Base-by-base conservation (phyloP, 2,113 vertebrate genomes). In the Caretta caretta region DNA sequence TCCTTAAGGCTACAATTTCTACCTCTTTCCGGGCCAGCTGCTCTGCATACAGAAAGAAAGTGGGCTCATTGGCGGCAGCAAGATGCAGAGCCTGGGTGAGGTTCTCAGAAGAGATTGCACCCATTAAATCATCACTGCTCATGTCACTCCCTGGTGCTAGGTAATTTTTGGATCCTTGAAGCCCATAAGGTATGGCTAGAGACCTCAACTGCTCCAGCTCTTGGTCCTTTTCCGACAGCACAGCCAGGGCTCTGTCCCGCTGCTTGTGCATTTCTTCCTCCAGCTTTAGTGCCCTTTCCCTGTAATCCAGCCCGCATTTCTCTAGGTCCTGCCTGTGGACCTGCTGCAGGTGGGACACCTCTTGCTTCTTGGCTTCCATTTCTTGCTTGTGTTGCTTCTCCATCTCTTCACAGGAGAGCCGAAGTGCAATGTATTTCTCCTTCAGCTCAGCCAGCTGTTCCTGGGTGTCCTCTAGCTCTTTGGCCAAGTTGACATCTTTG, bases 261-360 rank as follows among this genome's bases (percentile, higher is more conserved):
- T 99, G 99, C 56, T 99, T 99, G 97, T 99, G 99, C n/a, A 99
- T 96, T 97, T 99, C 99, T 51, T 98, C 99, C 96, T 99, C 99
- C 95, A 99, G 97, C 1, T 94, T 98, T 90, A 99, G 96, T 0
- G 98, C 98, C 80, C 98, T 97, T 1, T 99, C 99, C 6, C 98
- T 97, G 97, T 98, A 98, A 54, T 98, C 94, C 57, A 96, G 96
- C 94, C 98, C 98, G 75, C 94, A 87, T 0, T 97, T 96, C 93
- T 99, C 99, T 25, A 98, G 93, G 29, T 99, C 99, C 97, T 99
- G 99, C 85, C 97, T 96, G 90, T 99, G 99, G 1, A 80, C 29
- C 42, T 99, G 99, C 97, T 99, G 99, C 88, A 99, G 95, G 27
- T 38, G 96, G 2, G 35, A 54, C 50, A 93, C 14, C 69, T 98